Percentiles rank a stretch among this genome's conserved stretches.
These are phyloP conservation scores for Fragum whitleyi DNA, from an alignment of 2,888 invertebrate species.

Conservation along the genomic window DNA sequence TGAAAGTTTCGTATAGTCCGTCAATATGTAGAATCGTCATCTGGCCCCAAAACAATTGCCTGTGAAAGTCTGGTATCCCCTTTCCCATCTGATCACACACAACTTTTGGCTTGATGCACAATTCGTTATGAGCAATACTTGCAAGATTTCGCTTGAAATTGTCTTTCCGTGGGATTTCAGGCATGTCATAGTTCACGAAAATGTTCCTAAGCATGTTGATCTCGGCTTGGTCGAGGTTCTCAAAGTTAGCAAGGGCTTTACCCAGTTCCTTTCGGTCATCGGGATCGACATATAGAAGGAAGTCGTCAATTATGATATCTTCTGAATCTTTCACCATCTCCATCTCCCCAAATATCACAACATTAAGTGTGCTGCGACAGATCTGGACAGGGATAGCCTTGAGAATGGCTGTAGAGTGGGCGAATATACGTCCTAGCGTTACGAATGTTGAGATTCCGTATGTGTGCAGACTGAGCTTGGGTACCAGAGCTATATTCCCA, in stretches of 20 bases:
- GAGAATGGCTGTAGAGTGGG: conserved; percentile 7
- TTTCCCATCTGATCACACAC: conserved; percentile 19
- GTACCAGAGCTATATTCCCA: conserved; percentile 16
- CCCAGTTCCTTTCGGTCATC: not conserved
- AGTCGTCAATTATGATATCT: conserved; percentile 10
- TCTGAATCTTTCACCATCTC: not conserved
- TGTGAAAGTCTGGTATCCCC: conserved; percentile 16
- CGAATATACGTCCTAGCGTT: conserved; percentile 20
- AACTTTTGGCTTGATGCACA: conserved; percentile 16
- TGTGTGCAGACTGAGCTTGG: not conserved
- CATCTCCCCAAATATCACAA: conserved; percentile 6
- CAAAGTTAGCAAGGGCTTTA: conserved; percentile 1
- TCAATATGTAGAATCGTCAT: conserved; percentile 17
- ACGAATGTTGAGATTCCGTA: conserved; percentile 12
- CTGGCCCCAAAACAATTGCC: conserved; percentile 17
- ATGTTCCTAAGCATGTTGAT: not conserved
- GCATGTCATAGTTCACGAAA: conserved; percentile 21
- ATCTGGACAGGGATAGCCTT: conserved; percentile 21
- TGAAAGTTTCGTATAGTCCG: not conserved
- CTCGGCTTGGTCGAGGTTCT: not conserved
- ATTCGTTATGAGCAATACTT: conserved; percentile 17
- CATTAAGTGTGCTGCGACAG: conserved; percentile 19
- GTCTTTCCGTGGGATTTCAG: not conserved
- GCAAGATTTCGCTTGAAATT: not conserved
- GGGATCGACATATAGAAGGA: not conserved